Base-by-base conservation (phyloP, 1,140 invertebrate genomes). In the Calliopsis andreniformis region DNA sequence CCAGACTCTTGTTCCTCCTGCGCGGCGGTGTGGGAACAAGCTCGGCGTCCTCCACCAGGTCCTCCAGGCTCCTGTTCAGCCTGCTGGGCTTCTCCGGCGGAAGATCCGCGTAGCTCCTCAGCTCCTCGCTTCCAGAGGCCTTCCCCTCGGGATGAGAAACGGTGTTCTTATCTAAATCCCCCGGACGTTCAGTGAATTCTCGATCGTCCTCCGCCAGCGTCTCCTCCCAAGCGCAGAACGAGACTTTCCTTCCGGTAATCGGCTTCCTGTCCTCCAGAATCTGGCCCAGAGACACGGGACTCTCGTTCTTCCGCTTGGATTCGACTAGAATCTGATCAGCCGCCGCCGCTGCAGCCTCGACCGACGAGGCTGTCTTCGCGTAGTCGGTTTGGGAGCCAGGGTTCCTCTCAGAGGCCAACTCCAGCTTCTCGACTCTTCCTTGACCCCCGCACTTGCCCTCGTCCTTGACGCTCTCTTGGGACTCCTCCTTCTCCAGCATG, bases 401-500 rank as follows among this genome's bases (percentile, higher is more conserved):
- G 5, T 35, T 78, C 18, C 55, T 80, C 58, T 84, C 10, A 10
- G 83, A 75, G 23, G 87, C 70, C 66, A 90, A 88, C 66, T 84
- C 82, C 18, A 76, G 77, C 25, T 77, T 81, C 32, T 86, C 86
- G 14, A 49, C 7, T 14, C 35, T 23, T 53, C 82, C 83, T 35
- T 83, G 77, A 45, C 70, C 14, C 18, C 39, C 4, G 10, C 30
- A 47, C 25, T 12, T 64, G 0, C 16, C 70, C 5, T 63, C 79
- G 16, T 56, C 71, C 2, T 68, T 81, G 2, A 16, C 23, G 4
- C 30, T 35, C 0, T 82, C 69, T 2, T 67, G 80, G 0, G 68
- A 35, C 7, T 91, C 90, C 30, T 90, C 89, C 45, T 85, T 87
- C 67, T 92, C 92, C 6, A 92, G 64, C 88, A 92, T 91, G 61